Evolutionary conservation across 2,113 vertebrate species (phyloP), one percentile per base, ranked within the genome.

Genomic region (Saguinus imperator): DNA sequence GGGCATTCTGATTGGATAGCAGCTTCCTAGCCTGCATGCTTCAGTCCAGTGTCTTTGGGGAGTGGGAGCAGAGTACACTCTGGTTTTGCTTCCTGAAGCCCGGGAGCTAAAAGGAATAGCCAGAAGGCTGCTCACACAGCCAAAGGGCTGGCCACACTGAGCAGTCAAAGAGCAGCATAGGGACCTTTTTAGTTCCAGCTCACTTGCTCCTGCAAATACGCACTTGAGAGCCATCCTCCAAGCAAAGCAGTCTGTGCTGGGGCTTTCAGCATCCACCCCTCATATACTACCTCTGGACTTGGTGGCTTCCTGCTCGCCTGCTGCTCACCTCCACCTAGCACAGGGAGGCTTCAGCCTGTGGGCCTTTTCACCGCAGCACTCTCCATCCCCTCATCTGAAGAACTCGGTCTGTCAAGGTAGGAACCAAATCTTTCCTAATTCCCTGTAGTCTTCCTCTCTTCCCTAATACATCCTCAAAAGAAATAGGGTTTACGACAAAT

Each of bases 341-440:
- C 2, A 70, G 45, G 45, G 81, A 73, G 91, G 27, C 50, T 72
- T 81, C 58, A 27, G 68, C 61, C 70, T 66, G 9, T 37, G 43
- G 83, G 83, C 81, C 84, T 81, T 4, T 21, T 79, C 35, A n/a
- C 68, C 2, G 77, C 96, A 72, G 48, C 81, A 16, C 52, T 89
- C 48, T 96, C 82, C 88, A 77, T 72, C 35, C 52, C 61, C 55
- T 94, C 90, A 45, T 70, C 88, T 55, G 96, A 96, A 95, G 95
- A 94, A 81, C 48, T 92, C 89, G 35, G 48, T 94, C 64, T 89
- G 37, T 90, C 92, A 92, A 97, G 96, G 96, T 97, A 97, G 95
- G 96, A 95, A 45, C 43, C 80, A 88, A 90, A 32, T 92, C 83
- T 96, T 84, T 17, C 82, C 81, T 76, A 43, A 68, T 77, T 95